phyloP scores from a whole-genome alignment of 2,797 vertebrate species.

The Thaleichthys pacificus region DNA sequence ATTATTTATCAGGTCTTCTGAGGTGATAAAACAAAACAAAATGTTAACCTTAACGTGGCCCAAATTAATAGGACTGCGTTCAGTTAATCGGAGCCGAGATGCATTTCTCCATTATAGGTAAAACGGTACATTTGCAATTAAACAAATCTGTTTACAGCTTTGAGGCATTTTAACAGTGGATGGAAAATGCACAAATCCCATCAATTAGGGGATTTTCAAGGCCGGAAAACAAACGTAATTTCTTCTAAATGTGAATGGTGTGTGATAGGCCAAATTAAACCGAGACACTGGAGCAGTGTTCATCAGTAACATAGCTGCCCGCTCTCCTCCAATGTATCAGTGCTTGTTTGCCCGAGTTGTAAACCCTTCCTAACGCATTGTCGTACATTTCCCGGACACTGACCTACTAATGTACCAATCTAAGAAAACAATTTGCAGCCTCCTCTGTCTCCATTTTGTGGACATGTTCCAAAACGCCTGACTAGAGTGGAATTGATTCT shows the following conservation, averaged over 20 bases:
- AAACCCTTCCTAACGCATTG: constrained; percentile 14
- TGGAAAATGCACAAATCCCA: not conserved
- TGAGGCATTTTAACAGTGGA: not conserved
- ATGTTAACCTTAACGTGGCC: constrained; percentile 62
- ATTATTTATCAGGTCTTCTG: constrained; percentile 62
- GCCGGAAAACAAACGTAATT: no score
- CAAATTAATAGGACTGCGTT: constrained; percentile 61
- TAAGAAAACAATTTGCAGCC: constrained; percentile 18
- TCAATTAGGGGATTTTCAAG: not conserved
- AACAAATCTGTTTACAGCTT: constrained; percentile 29
- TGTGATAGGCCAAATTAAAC: no score
- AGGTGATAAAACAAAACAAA: constrained; percentile 70
- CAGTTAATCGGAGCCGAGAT: constrained; percentile 53
- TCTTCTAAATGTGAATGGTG: not conserved
- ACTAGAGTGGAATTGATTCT: constrained; percentile 37
- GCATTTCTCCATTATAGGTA: constrained; percentile 33
- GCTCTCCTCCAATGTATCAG: not conserved
- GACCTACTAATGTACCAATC: constrained; percentile 18
- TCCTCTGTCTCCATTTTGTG: constrained; percentile 16
- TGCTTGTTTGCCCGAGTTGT: not conserved
- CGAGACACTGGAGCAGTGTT: no score
- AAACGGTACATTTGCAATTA: constrained; percentile 59
- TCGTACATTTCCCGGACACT: constrained; percentile 25
- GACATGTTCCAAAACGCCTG: constrained; percentile 24
- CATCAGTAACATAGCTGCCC: no score